Evolutionary conservation across 1,140 invertebrate genomes (phyloP), one percentile per base, ranked within the genome.

Genomic region (Anthonomus grandis): DNA sequence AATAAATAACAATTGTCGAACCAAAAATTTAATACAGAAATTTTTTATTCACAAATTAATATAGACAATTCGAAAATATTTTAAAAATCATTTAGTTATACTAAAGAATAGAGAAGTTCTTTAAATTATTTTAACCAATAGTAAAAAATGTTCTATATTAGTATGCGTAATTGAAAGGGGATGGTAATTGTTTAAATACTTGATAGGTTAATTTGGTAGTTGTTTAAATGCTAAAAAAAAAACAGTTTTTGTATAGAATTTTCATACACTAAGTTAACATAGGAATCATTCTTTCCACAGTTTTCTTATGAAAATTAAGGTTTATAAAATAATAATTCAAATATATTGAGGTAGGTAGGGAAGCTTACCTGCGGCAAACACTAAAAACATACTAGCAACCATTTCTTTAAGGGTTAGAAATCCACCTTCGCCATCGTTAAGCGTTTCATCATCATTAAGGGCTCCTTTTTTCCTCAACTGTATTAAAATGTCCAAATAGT

Each of bases 391-490:
- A 69, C 81, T 63, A 60, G 79, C 68, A 6, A 65, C 64, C 3
- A 83, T 57, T 76, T 5, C 84, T 77, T 18, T 83, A 78, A 0
- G 83, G 83, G 25, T 88, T 83, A 64, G 38, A 3, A 3, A 1
- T 4, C 25, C 19, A 3, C 19, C 4, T 23, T 23, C 48, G 24
- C 23, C 18, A 5, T 15, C 24, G 1, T 42, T 47, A 19, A 12
- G 23, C n/a, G 12, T 25, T 2, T 44, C 22, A 12, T 46, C 25
- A n/a, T 45, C 37, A 8, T 22, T 46, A 8, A 47, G 5, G 8
- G 1, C 21, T 23, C 19, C 51, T 10, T 23, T 48, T n/a, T 62
- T 57, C 12, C 50, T 49, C 2, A 62, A 19, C 13, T 62, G 4
- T 5, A 57, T 21, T 10, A 62, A 22, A 2, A 57, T 36, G 22